Evolutionary conservation across 2,797 vertebrate genomes (phyloP), one percentile per base, ranked within the genome.

Genomic region (Acanthurus leucopareius): DNA sequence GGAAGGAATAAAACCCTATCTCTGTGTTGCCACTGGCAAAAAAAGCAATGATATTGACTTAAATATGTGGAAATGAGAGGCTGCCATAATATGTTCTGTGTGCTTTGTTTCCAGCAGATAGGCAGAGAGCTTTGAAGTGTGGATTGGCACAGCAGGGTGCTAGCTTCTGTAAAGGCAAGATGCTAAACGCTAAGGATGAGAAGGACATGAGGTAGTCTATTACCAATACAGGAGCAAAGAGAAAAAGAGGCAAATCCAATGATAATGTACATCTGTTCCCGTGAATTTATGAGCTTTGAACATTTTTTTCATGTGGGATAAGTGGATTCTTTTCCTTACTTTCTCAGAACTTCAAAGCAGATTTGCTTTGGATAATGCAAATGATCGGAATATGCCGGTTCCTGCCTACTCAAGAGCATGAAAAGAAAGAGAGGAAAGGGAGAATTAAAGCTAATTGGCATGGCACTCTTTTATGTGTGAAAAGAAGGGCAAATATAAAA

Each of bases 201-300:
- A 93, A 94, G 95, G 96, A 96, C 95, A 95, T 89, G 94, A 91
- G 93, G 94, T 96, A 96, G 95, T 95, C 96, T 96, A 96, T 97
- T 97, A 97, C 95, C 96, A 95, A 97, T 96, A 96, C 95, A 96
- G 95, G 92, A 95, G 96, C 95, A 96, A 94, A 96, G 94, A 93
- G 73, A 87, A 92, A 95, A 95, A 93, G 91, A 96, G 94, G 96
- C 97, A 96, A 97, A 98, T 97, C 96, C 97, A 97, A 96, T 97
- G 97, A 99, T 98, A 98, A 98, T 98, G 96, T 98, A 97, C 97
- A 98, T 99, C 97, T 98, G 97, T 98, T 98, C 97, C 96, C 96
- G 95, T 95, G 96, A 97, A 97, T 98, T 97, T 98, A 97, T 97
- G 96, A 95, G 97, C 97, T 99, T 99, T 99, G 97, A 98, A 98